Percentiles rank a stretch among this genome's conserved stretches.
Evolutionary conservation across 2,797 vertebrate genomes (phyloP).

Genomic region (Danio tinwini): DNA sequence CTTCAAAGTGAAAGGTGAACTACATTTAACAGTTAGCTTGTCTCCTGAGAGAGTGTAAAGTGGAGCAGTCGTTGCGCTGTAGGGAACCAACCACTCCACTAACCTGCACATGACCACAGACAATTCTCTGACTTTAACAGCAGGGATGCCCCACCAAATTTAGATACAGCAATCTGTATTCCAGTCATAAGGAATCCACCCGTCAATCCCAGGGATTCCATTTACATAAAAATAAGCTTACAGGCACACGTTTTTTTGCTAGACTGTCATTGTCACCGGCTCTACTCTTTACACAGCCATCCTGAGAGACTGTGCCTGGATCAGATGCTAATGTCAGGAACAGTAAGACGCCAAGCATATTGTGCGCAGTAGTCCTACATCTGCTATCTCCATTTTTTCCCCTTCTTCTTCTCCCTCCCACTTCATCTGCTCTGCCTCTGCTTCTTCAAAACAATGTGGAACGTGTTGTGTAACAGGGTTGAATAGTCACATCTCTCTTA

Average conservation of each 20-base stretch:
- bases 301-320: constrained; percentile 12
- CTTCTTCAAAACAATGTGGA: constrained; percentile 66
- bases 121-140: constrained; percentile 1
- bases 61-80: constrained; percentile 35
- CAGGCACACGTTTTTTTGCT: constrained; percentile 12
- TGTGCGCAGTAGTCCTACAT: constrained; percentile 49
- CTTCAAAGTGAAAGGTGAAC: constrained; percentile 49
- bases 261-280: not conserved
- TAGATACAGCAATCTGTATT: constrained; percentile 28
- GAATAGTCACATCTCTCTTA: constrained; percentile 72
- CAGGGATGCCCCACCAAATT: not conserved
- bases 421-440: constrained; percentile 36
- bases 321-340: constrained; percentile 17
- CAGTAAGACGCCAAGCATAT: constrained; percentile 18
- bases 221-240: constrained; percentile 26
- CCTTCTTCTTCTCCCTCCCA: constrained; percentile 8
- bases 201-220: not conserved
- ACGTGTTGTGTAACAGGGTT: constrained; percentile 71
- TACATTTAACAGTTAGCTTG: constrained; percentile 53
- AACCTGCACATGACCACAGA: constrained; percentile 9
- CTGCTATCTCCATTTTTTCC: constrained; percentile 2
- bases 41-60: constrained; percentile 47
- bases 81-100: constrained; percentile 8
- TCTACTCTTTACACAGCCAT: not conserved
- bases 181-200: constrained; percentile 18